Conservation (phyloP, 1,140 invertebrate genomes). For the Sinonovacula constricta region DNA sequence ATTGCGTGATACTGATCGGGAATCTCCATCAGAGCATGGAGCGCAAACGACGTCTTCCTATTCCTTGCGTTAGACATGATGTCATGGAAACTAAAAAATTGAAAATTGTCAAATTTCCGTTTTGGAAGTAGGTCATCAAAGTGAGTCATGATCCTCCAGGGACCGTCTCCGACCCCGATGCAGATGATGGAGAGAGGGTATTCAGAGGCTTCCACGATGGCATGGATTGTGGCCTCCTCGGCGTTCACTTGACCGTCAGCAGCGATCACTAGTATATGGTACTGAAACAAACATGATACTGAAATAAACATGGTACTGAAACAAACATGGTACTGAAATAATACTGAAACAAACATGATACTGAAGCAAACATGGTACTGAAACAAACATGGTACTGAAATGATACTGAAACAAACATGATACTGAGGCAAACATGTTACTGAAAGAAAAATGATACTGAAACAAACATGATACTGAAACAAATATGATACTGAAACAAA, state of each 20-base stretch:
- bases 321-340: too few relatives aligned
- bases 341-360: too few relatives aligned
- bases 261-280: conserved; percentile 80
- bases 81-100: conserved; percentile 80
- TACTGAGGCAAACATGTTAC: too few relatives aligned
- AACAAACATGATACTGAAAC: too few relatives aligned
- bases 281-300: too few relatives aligned
- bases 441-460: too few relatives aligned
- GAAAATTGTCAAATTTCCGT: conserved; percentile 81
- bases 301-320: too few relatives aligned
- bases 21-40: conserved; percentile 80
- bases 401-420: too few relatives aligned
- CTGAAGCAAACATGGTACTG: too few relatives aligned
- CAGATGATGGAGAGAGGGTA: conserved; percentile 81
- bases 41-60: conserved; percentile 77
- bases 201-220: conserved; percentile 80
- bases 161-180: conserved; percentile 81
- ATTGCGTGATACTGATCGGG: conserved; percentile 80
- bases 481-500: too few relatives aligned
- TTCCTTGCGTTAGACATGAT: conserved; percentile 68
- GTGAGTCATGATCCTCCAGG: conserved; percentile 80
- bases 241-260: conserved; percentile 80
- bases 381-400: too few relatives aligned
- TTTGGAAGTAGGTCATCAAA: conserved; percentile 80
- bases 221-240: conserved; percentile 77